Conservation (phyloP, 2,888 invertebrate species). For the Eutolmus rufibarbis region DNA sequence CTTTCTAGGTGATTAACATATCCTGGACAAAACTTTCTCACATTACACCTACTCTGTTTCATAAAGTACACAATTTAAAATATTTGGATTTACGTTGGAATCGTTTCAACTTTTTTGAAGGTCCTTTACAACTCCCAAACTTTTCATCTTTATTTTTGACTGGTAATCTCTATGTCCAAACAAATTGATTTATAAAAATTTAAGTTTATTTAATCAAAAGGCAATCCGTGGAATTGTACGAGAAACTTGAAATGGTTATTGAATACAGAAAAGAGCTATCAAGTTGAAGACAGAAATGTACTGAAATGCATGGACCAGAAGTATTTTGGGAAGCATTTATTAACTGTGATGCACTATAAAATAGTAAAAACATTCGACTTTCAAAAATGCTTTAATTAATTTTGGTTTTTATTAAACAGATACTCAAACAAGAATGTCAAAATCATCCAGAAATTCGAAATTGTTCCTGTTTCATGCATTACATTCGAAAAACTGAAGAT, state of each 20-base stretch:
- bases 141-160: slow-evolving; percentile 57
- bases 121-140: slow-evolving; percentile 55
- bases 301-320: slow-evolving; percentile 58
- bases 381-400: neutral
- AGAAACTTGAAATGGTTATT: slow-evolving; percentile 60
- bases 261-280: slow-evolving; percentile 54
- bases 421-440: slow-evolving; percentile 56
- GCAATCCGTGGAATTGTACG: slow-evolving; percentile 62
- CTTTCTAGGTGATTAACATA: slow-evolving; percentile 58
- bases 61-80: slow-evolving; percentile 54
- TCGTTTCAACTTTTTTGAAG: slow-evolving; percentile 58
- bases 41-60: slow-evolving; percentile 57
- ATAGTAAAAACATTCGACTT: slow-evolving; percentile 50
- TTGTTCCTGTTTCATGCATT: slow-evolving; percentile 60
- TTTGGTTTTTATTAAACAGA: slow-evolving; percentile 48
- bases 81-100: slow-evolving; percentile 61
- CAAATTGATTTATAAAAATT: neutral
- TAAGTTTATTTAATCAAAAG: slow-evolving; percentile 43
- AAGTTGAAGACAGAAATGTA: slow-evolving; percentile 57
- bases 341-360: slow-evolving; percentile 60
- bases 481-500: slow-evolving; percentile 53
- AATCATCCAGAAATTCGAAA: slow-evolving; percentile 57
- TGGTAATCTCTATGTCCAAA: slow-evolving; percentile 50
- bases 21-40: slow-evolving; percentile 60
- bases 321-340: slow-evolving; percentile 55